A percentile compares a stretch with the other conserved stretches of the same genome.
Conservation (phyloP, 2,888 invertebrate genomes). For the Sesia apiformis region DNA sequence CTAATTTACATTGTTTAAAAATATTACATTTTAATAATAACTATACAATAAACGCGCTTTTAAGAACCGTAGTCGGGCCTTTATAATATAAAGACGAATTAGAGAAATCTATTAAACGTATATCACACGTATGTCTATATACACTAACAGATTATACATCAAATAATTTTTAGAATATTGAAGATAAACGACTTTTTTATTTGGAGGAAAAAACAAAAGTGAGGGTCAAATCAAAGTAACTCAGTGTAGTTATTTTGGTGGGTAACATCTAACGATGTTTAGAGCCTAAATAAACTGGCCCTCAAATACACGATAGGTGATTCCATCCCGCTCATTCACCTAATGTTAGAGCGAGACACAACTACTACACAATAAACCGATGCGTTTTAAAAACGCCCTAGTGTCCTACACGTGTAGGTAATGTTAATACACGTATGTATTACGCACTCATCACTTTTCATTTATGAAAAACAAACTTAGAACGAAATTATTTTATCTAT, state of each 20-base stretch:
- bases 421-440: background rate
- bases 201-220: background rate
- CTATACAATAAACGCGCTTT: too few relatives aligned
- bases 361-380: constrained; percentile 1
- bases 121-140: background rate
- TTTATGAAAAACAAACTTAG: constrained; percentile 49
- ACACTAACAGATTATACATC: background rate
- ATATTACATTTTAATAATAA: too few relatives aligned
- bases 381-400: background rate
- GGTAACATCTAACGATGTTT: constrained; percentile 16
- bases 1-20: too few relatives aligned
- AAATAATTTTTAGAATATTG: too few relatives aligned
- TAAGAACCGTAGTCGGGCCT: too few relatives aligned
- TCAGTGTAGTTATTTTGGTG: constrained; percentile 18
- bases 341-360: constrained; percentile 4
- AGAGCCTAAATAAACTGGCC: constrained; percentile 5
- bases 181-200: too few relatives aligned
- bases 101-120: too few relatives aligned
- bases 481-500: constrained; percentile 35
- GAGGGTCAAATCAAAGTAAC: constrained; percentile 1
- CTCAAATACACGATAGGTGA: background rate
- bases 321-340: constrained; percentile 3
- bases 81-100: too few relatives aligned
- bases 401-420: background rate
- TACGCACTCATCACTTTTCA: constrained; percentile 23